A percentile compares a stretch with the other conserved stretches of the same genome.
phyloP scores from a whole-genome alignment of 2,888 invertebrate species.

The Prostheceraeus crozeri region DNA sequence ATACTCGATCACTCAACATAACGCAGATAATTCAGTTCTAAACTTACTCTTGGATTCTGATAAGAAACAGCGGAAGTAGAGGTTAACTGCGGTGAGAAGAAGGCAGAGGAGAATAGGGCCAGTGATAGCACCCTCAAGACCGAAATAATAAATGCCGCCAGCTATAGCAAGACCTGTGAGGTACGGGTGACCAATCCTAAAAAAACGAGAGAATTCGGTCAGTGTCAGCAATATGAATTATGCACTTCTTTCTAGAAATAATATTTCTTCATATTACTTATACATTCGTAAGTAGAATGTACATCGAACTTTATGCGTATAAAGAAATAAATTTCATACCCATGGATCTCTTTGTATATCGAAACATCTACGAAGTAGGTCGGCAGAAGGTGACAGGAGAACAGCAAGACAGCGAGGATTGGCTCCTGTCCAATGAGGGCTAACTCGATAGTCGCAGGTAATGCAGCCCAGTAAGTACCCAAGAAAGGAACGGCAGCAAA shows the following conservation, averaged over 20 bases:
- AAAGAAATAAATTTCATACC: constrained; percentile 65
- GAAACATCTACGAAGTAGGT: constrained; percentile 84
- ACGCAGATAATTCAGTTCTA: too few species aligned
- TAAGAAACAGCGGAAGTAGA: too few species aligned
- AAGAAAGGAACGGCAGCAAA: constrained; percentile 90
- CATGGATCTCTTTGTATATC: constrained; percentile 92
- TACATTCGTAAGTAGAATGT: too few species aligned
- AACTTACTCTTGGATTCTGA: too few species aligned
- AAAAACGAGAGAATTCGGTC: constrained; percentile 38
- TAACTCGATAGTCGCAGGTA: constrained; percentile 86
- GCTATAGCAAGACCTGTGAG: constrained; percentile 91
- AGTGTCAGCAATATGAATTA: too few species aligned
- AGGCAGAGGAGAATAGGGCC: constrained; percentile 89
- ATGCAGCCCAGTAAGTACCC: constrained; percentile 86
- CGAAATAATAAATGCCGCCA: constrained; percentile 92
- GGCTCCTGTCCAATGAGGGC: constrained; percentile 83
- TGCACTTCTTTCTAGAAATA: too few species aligned
- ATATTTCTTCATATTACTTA: too few species aligned
- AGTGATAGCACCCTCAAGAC: constrained; percentile 89
- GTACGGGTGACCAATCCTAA: constrained; percentile 85
- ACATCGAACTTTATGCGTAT: background rate
- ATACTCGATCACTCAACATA: too few species aligned
- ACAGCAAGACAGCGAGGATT: constrained; percentile 71
- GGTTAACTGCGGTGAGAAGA: constrained; percentile 70
- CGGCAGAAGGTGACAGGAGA: constrained; percentile 77